Percentiles rank a stretch among this genome's conserved stretches.
These are phyloP conservation scores for Apis cerana DNA, from an alignment of 1,140 invertebrate genomes.

Conservation along the genomic window DNA sequence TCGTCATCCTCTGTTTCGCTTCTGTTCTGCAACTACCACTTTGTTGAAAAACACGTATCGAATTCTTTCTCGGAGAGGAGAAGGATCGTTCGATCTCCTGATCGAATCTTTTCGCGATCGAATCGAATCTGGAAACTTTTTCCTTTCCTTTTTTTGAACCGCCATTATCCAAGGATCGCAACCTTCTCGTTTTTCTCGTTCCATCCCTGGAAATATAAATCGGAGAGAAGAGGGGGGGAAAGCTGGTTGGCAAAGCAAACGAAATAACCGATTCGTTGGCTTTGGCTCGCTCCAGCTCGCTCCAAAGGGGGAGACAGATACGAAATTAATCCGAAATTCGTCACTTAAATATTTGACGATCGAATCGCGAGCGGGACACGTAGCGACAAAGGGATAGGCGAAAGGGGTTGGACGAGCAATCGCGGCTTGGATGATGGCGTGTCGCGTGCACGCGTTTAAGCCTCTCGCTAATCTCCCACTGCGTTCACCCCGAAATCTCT, in stretches of 20 bases:
- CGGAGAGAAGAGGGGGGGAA: too few relatives aligned
- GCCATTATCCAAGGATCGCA: not conserved
- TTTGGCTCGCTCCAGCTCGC: not conserved
- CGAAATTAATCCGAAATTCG: constrained; percentile 39
- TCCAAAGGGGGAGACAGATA: too few relatives aligned
- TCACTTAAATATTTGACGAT: constrained; percentile 58
- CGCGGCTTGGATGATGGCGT: not conserved
- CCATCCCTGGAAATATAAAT: not conserved
- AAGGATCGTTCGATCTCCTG: too few relatives aligned
- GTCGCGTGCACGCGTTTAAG: constrained; percentile 21
- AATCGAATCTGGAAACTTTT: not conserved
- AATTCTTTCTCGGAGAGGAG: too few relatives aligned
- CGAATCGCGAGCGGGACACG: constrained; percentile 25
- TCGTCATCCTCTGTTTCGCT: not conserved
- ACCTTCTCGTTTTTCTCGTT: not conserved
- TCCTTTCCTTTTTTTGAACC: not conserved
- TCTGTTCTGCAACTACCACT: too few relatives aligned
- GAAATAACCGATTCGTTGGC: not conserved
- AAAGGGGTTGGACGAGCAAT: too few relatives aligned
- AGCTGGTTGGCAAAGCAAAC: not conserved
- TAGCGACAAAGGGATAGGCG: not conserved
- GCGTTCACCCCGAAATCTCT: constrained; percentile 35
- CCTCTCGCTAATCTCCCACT: constrained; percentile 31
- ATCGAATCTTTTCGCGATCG: not conserved
- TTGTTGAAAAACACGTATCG: too few relatives aligned